phyloP scores from a whole-genome alignment of 2,888 invertebrate genomes.

The Cantharis rustica region DNA sequence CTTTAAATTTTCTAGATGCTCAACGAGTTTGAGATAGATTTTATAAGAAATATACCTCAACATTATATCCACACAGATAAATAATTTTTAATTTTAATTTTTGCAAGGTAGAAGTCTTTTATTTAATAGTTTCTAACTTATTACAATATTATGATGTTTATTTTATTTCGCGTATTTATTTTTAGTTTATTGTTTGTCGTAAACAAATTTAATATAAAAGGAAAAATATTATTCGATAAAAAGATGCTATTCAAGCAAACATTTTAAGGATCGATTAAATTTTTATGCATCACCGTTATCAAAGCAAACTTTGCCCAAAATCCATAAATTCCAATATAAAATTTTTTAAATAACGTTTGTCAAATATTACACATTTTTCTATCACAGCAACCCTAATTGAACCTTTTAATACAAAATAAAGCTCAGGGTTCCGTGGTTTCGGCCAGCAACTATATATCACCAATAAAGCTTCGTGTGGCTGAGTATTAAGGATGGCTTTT shows the following conservation, averaged over 20 bases:
- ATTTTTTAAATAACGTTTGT: background rate
- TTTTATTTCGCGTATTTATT: background rate
- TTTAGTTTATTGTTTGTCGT: background rate
- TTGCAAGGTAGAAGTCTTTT: too few species aligned
- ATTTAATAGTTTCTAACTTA: too few species aligned
- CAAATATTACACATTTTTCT: background rate
- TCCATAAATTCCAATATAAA: background rate
- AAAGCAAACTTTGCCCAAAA: background rate
- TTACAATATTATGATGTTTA: background rate
- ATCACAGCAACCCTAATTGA: slow-evolving; percentile 14
- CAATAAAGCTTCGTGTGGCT: slow-evolving; percentile 22
- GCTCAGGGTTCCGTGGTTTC: slow-evolving; percentile 12
- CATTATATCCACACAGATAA: too few species aligned
- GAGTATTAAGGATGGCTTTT: slow-evolving; percentile 26
- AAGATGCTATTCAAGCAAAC: background rate
- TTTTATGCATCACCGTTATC: background rate
- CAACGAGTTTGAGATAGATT: too few species aligned
- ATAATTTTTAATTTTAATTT: background rate
- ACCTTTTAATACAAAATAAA: slow-evolving; percentile 22
- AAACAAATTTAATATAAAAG: background rate
- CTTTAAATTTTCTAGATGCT: too few species aligned
- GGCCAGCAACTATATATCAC: slow-evolving; percentile 31
- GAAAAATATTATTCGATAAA: background rate
- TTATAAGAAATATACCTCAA: too few species aligned
- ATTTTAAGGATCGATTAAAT: background rate